phyloP scores from a whole-genome alignment of 2,113 vertebrate species.

The Oreotrochilus melanogaster region DNA sequence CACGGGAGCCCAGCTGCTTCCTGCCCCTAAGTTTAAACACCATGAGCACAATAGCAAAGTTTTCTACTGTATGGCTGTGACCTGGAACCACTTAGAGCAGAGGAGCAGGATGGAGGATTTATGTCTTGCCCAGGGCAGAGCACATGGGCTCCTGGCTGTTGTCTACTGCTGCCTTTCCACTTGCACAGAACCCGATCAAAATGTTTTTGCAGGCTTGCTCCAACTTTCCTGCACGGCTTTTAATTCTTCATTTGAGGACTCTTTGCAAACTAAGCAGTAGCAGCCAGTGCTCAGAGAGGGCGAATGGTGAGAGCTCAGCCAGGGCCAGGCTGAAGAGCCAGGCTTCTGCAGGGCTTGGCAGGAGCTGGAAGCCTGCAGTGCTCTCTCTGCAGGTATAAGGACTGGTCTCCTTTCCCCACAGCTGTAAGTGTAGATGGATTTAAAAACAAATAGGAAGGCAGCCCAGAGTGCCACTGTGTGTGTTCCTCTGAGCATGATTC shows the following conservation, averaged over 20 bases:
- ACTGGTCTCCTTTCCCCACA: background rate
- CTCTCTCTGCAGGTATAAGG: background rate
- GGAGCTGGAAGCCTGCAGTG: background rate
- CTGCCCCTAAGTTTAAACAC: slow-evolving; percentile 44
- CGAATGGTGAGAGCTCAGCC: background rate
- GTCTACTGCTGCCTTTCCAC: slow-evolving; percentile 24
- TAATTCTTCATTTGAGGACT: background rate
- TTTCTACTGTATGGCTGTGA: slow-evolving; percentile 42
- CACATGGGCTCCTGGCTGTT: slow-evolving; percentile 22
- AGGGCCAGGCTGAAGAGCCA: background rate
- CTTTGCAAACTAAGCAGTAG: background rate
- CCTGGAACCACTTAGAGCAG: slow-evolving; percentile 59
- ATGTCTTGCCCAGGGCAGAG: slow-evolving; percentile 55
- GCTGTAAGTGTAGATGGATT: background rate
- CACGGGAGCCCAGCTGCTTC: slow-evolving; percentile 52
- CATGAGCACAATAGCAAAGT: background rate
- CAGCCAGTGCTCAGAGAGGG: background rate
- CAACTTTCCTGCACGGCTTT: background rate
- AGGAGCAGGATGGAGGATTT: slow-evolving; percentile 4
- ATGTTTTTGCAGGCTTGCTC: slow-evolving; percentile 46
- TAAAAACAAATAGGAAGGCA: slow-evolving; percentile 19
- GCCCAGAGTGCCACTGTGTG: background rate
- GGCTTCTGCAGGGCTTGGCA: background rate
- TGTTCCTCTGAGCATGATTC: background rate
- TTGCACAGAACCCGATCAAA: slow-evolving; percentile 39